Evolutionary conservation across 2,113 vertebrate genomes (phyloP), one percentile per base, ranked within the genome.

Genomic region (Chelonoidis abingdonii): DNA sequence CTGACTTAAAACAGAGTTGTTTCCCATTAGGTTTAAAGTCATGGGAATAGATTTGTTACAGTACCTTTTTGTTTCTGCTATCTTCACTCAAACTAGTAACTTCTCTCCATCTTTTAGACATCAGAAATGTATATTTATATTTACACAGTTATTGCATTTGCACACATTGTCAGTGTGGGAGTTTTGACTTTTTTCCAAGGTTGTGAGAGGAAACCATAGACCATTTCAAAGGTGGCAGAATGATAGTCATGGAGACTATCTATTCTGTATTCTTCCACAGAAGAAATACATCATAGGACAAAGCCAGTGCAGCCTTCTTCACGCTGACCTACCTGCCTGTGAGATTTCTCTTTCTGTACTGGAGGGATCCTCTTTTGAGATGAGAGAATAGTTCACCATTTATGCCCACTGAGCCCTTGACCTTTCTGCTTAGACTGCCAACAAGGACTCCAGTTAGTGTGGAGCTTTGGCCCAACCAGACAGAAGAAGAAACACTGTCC

Each of bases 111-210:
- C 80, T 86, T 59, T 83, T 52, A 90, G 31, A 84, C 94, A 93
- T 95, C 92, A 92, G 80, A 96, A 96, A 93, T 96, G 24, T 89
- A 59, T 86, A n/a, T 93, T 44, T 94, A 94, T 0, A 94, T 95
- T 95, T 96, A 97, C 91, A 93, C 41, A 41, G 41, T 41, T 41
- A 41, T 41, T 41, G 41, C 41, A 41, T 41, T 41, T 41, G 41
- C 41, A 41, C 41, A 41, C 41, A 41, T 41, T 41, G 41, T 41
- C 41, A 41, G 41, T 41, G 86, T 91, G 91, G 96, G 90, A 97
- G 92, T 84, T 96, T 96, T 93, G 91, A 54, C 53, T 89, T 90
- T 95, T 95, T 96, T 97, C 75, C 75, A 85, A 93, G 94, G 90
- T 80, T 94, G 91, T 85, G 91, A 87, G 83, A 93, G 84, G 80